phyloP scores from a whole-genome alignment of 2,888 invertebrate species.

The Lithophane socia region DNA sequence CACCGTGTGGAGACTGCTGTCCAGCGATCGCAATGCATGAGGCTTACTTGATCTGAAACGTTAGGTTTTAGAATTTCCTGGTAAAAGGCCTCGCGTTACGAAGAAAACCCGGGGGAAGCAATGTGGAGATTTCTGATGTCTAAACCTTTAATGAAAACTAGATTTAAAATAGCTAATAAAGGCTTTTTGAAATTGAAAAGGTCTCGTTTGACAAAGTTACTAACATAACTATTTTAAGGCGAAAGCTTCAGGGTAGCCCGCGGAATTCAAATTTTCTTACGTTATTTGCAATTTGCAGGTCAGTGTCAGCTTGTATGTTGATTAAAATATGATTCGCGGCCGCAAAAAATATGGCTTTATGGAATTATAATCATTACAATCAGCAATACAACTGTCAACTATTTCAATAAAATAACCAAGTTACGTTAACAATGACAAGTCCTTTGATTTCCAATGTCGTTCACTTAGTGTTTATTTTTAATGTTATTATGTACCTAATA shows the following conservation, averaged over 20 bases:
- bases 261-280: too few relatives aligned
- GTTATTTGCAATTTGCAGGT: too few relatives aligned
- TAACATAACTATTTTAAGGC: not conserved
- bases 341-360: too few relatives aligned
- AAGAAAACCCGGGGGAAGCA: fast-evolving
- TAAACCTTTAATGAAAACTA: not conserved
- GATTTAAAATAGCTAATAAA: not conserved
- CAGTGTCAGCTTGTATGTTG: too few relatives aligned
- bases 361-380: too few relatives aligned
- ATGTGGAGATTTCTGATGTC: not conserved
- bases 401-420: not conserved
- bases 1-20: too few relatives aligned
- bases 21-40: too few relatives aligned
- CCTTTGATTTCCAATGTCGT: not conserved
- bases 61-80: not conserved
- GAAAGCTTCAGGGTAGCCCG: too few relatives aligned
- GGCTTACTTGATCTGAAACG: too few relatives aligned
- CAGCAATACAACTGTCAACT: not conserved
- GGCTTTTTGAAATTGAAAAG: not conserved
- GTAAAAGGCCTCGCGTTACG: not conserved
- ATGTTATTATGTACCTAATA: too few relatives aligned
- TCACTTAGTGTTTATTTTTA: too few relatives aligned
- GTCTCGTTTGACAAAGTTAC: not conserved
- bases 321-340: too few relatives aligned
- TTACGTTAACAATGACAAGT: not conserved